These are phyloP conservation scores for Eucidaris tribuloides DNA, from an alignment of 35 echinoderm and acorn worm genomes.

Conservation along the genomic window DNA sequence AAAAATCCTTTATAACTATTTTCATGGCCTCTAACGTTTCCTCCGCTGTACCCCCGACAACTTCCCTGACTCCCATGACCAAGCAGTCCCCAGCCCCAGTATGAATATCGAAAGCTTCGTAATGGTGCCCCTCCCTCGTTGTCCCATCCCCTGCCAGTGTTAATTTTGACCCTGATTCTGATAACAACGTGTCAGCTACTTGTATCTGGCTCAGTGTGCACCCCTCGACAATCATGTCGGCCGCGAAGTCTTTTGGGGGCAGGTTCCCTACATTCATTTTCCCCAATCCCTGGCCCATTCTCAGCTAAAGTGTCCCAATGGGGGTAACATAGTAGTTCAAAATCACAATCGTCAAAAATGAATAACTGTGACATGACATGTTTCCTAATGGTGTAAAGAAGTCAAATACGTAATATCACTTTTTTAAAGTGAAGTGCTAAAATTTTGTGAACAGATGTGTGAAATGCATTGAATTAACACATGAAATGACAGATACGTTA, in stretches of 20 bases:
- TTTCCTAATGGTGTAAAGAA: too few relatives aligned
- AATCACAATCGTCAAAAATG: too few relatives aligned
- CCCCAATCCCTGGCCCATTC: neutral
- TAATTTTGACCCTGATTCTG: neutral
- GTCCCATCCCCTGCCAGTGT: neutral
- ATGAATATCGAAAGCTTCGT: neutral
- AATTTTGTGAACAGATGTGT: too few relatives aligned
- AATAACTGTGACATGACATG: too few relatives aligned
- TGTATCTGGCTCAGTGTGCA: neutral
- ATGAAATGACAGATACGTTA: too few relatives aligned
- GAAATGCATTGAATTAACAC: too few relatives aligned
- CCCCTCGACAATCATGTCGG: neutral
- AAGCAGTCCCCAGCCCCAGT: neutral
- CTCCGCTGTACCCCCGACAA: neutral
- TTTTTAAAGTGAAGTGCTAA: too few relatives aligned
- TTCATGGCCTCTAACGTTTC: neutral
- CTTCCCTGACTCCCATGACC: neutral
- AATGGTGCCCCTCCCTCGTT: neutral
- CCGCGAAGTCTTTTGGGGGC: neutral
- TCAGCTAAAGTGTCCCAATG: too few relatives aligned
- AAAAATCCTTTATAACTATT: neutral
- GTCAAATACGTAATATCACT: too few relatives aligned
- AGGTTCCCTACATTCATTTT: neutral
- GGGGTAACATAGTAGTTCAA: too few relatives aligned
- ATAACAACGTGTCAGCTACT: neutral